Base-by-base conservation (phyloP, 2,113 vertebrate genomes). In the Silurus glanis region DNA sequence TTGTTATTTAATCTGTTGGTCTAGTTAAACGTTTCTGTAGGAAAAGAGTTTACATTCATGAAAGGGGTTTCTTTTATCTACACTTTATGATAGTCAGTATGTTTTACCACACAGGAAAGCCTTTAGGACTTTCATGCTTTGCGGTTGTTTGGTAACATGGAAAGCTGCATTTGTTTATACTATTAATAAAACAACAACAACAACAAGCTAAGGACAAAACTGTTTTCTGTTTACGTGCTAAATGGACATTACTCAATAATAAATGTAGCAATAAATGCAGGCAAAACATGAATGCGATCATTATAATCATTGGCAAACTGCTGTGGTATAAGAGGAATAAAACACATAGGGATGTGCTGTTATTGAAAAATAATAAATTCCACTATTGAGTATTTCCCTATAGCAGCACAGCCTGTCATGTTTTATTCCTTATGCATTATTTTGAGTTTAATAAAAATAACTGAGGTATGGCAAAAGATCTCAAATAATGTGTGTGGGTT, bases 321-420 rank as follows among this genome's bases (percentile, higher is more conserved):
- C 78, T 61, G 78, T 80, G 78, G 78, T 80, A 61, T 80, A 80
- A 80, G 56, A 80, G 78, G 58, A 80, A 61, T 61, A 80, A 61
- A 80, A 80, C 78, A 21, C 53, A 79, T 21, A 61, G 17, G 58
- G 28, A 61, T 61, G 58, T 23, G 9, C 56, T 59, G 17, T 80
- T 80, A 59, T 23, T 37, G 28, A 5, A 80, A 80, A 61, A 80
- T 45, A 61, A 61, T 80, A 28, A 45, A 80, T 61, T 80, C 10
- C 14, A 47, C 45, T 25, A 47, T 47, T 45, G 19, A 23, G 45
- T 61, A 4, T 80, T 61, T 80, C 10, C 9, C 28, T 80, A 80
- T 80, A 61, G 61, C 56, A 61, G 78, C 56, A 80, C 56, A 61
- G 56, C 17, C 56, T 45, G 78, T 80, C 78, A 61, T 47, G 78